A percentile compares a stretch with the other conserved stretches of the same genome.
These are phyloP conservation scores for Thyatira batis DNA, from an alignment of 2,888 invertebrate species.

Conservation along the genomic window DNA sequence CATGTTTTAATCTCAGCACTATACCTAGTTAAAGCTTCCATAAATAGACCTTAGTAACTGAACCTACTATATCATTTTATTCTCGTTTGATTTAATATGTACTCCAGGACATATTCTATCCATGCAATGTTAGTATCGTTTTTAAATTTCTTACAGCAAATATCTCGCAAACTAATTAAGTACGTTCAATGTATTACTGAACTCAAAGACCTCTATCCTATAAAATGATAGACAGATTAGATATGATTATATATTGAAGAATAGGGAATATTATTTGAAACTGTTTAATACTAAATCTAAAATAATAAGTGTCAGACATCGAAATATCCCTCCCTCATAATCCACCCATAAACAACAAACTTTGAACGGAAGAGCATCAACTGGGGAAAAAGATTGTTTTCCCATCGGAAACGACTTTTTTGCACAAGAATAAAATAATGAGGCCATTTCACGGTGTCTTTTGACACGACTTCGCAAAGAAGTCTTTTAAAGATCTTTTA, in stretches of 20 bases:
- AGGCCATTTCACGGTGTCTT: slow-evolving; percentile 26
- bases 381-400: slow-evolving; percentile 20
- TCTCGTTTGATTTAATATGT: no score
- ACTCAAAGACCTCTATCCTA: no score
- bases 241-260: no score
- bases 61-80: no score
- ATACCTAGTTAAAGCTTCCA: no score
- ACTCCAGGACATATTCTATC: no score
- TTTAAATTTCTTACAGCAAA: no score
- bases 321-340: not conserved
- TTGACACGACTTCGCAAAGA: slow-evolving; percentile 17
- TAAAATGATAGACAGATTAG: no score
- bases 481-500: not conserved
- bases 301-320: not conserved
- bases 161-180: no score
- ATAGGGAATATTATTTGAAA: not conserved
- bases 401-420: slow-evolving; percentile 17
- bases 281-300: not conserved
- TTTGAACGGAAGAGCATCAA: not conserved
- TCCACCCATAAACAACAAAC: not conserved
- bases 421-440: slow-evolving; percentile 29
- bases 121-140: no score
- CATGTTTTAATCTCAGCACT: not conserved
- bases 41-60: no score
- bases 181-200: no score